phyloP scores from a whole-genome alignment of 2,113 vertebrate genomes.

The Gorsachius goisagi region DNA sequence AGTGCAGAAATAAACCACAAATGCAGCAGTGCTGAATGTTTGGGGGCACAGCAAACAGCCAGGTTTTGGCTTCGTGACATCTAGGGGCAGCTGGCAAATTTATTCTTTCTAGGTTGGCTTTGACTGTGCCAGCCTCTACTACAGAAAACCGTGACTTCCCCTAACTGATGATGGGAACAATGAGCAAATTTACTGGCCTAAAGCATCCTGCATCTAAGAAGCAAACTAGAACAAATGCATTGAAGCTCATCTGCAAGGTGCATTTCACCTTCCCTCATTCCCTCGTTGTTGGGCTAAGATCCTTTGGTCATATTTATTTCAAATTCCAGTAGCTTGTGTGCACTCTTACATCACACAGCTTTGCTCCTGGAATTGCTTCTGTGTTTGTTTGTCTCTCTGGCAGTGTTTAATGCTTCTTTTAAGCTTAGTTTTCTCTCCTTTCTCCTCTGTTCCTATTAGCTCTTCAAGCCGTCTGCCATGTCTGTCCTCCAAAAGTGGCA shows the following conservation, averaged over 20 bases:
- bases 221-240: not conserved
- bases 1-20: not conserved
- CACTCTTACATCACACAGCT: not conserved
- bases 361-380: not conserved
- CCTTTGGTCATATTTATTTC: not conserved
- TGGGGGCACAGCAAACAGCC: not conserved
- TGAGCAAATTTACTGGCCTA: not conserved
- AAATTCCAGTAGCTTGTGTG: not conserved
- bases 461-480: not conserved
- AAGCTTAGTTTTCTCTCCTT: not conserved
- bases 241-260: fast-evolving
- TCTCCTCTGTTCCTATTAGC: not conserved
- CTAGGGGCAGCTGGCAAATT: not conserved
- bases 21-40: not conserved
- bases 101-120: not conserved
- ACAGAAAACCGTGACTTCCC: not conserved
- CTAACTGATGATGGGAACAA: not conserved
- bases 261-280: not conserved
- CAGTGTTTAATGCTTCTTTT: not conserved
- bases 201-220: not conserved
- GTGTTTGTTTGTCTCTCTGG: not conserved
- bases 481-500: not conserved
- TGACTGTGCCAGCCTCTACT: not conserved
- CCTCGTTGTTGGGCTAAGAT: not conserved
- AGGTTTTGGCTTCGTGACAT: not conserved